Conservation (phyloP, 2,113 vertebrate species). For the Verasper variegatus region DNA sequence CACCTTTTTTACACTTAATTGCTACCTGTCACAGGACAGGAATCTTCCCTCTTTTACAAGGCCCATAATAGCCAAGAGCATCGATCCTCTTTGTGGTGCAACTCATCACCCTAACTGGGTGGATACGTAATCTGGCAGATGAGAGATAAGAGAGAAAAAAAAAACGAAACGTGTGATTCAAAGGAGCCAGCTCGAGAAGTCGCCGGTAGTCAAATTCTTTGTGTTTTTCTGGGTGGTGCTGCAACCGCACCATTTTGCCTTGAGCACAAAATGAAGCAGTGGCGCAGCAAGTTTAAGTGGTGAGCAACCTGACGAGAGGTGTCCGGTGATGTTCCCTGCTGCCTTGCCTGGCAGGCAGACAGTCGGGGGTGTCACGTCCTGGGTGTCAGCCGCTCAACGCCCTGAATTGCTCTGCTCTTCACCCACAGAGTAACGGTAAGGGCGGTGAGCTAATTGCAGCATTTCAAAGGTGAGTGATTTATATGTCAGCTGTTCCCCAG, state of each 20-base stretch:
- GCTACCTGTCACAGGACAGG: slow-evolving; percentile 73
- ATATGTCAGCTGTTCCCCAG: slow-evolving; percentile 77
- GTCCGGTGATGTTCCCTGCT: slow-evolving; percentile 1
- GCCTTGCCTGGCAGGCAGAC: slow-evolving; percentile 20
- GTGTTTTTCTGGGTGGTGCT: slow-evolving; percentile 34
- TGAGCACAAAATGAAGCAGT: slow-evolving; percentile 22
- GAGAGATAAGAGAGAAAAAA: slow-evolving; percentile 60
- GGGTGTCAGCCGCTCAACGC: slow-evolving; percentile 43
- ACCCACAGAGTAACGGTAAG: slow-evolving; percentile 34
- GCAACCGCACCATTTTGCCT: slow-evolving; percentile 40
- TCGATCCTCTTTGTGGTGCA: slow-evolving; percentile 69
- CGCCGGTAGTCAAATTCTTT: slow-evolving; percentile 51
- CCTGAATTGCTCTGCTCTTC: slow-evolving; percentile 45
- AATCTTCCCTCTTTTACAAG: slow-evolving; percentile 70
- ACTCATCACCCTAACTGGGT: slow-evolving; percentile 64
- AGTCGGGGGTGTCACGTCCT: slow-evolving; percentile 27
- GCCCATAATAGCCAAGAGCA: slow-evolving; percentile 61
- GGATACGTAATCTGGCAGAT: slow-evolving; percentile 70
- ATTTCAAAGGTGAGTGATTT: slow-evolving; percentile 80
- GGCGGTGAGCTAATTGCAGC: slow-evolving; percentile 56
- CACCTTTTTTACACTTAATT: slow-evolving; percentile 75
- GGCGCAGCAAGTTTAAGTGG: slow-evolving; percentile 21
- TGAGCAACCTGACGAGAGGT: slow-evolving; percentile 23
- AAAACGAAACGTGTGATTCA: slow-evolving; percentile 52
- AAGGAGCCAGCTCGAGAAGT: not conserved